Percentiles rank a stretch among this genome's conserved stretches.
Conservation (phyloP, 2,888 invertebrate species). For the Drepana falcataria region DNA sequence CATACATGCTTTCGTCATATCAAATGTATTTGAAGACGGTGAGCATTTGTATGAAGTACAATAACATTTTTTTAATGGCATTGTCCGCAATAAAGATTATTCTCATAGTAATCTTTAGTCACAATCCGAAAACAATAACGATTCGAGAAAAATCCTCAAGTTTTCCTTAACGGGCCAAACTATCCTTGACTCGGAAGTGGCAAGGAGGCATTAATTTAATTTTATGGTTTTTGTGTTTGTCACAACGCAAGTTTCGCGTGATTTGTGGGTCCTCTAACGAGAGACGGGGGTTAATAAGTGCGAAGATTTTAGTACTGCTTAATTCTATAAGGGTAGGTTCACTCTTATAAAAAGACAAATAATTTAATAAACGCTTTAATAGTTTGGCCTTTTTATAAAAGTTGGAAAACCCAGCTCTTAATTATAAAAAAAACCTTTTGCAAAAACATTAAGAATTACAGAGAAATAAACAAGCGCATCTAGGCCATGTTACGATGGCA, state of each 20-base stretch:
- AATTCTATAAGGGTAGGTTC: background rate
- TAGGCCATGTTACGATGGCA: no score
- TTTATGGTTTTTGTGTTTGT: conserved; percentile 79
- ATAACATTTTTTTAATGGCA: conserved; percentile 1
- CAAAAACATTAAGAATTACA: no score
- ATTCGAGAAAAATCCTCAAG: conserved; percentile 31
- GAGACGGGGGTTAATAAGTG: conserved; percentile 53
- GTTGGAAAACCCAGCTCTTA: no score
- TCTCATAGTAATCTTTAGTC: conserved; percentile 6
- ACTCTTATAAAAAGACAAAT: no score
- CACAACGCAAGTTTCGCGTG: conserved; percentile 63
- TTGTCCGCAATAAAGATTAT: background rate
- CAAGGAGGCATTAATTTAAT: conserved; percentile 74
- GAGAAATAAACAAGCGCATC: no score
- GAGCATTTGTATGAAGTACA: no score
- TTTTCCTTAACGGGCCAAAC: conserved; percentile 57
- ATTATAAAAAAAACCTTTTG: no score
- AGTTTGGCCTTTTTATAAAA: no score
- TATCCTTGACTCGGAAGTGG: conserved; percentile 50
- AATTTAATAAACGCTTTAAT: no score
- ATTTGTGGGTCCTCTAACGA: conserved; percentile 72
- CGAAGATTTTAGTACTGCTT: conserved; percentile 8
- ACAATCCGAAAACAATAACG: conserved; percentile 4
- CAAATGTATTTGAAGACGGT: no score
- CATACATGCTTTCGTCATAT: no score